Evolutionary conservation across 2,113 vertebrate genomes (phyloP).

Genomic region (Pterocles gutturalis): DNA sequence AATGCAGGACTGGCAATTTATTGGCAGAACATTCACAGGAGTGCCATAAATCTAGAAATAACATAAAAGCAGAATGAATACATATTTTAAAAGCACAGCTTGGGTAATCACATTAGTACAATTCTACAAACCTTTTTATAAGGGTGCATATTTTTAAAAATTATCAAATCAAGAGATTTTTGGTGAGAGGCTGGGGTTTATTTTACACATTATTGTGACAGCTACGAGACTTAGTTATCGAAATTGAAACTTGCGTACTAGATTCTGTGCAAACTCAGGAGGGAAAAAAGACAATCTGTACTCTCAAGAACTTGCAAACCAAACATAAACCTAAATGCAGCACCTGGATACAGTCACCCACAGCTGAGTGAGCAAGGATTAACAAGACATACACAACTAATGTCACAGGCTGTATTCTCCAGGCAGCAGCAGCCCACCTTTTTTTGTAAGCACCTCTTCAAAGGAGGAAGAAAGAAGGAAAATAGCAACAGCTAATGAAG

Average conservation of each 20-base stretch:
- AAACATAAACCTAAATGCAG: neutral
- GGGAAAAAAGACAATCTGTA: neutral
- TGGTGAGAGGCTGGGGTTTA: neutral
- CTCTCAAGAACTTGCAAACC: neutral
- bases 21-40: constrained; percentile 39
- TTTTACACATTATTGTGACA: neutral
- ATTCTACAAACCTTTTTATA: neutral
- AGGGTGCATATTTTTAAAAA: constrained; percentile 22
- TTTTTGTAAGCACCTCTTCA: neutral
- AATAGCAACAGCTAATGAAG: neutral
- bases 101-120: constrained; percentile 8
- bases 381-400: neutral
- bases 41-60: constrained; percentile 45
- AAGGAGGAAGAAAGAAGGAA: neutral
- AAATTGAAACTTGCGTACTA: neutral
- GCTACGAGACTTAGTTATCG: neutral
- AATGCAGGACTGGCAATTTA: constrained; percentile 60
- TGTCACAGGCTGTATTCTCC: neutral
- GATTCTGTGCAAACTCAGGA: neutral
- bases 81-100: constrained; percentile 53
- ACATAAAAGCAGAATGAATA: constrained; percentile 42
- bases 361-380: neutral
- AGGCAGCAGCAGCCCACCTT: neutral
- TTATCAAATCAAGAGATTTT: neutral
- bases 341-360: neutral